Evolutionary conservation across 2,113 vertebrate genomes (phyloP).

Genomic region (Platycercus adscitus): DNA sequence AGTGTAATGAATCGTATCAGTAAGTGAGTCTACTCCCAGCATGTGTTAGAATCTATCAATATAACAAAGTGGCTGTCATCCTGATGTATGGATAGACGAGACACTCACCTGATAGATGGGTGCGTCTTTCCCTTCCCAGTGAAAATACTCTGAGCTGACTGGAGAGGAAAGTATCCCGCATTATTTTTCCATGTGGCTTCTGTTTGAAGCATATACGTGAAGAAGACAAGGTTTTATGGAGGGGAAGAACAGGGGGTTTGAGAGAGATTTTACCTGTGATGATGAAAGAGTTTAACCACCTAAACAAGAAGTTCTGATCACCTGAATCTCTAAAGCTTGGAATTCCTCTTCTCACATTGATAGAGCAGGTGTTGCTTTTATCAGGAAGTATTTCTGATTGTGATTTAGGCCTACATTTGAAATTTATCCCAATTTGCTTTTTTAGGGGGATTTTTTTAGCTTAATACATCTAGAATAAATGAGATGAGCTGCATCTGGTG

Average conservation of each 20-base stretch:
- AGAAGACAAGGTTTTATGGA: background rate
- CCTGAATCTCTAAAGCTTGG: background rate
- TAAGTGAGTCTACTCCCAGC: constrained; percentile 17
- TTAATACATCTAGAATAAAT: background rate
- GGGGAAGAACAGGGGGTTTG: background rate
- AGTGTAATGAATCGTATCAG: constrained; percentile 52
- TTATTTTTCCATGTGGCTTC: background rate
- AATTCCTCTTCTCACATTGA: background rate
- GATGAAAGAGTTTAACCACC: background rate
- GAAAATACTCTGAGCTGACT: background rate
- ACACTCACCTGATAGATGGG: background rate
- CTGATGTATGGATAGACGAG: background rate
- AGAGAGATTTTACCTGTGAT: background rate
- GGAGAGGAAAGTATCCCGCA: background rate
- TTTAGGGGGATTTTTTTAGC: background rate
- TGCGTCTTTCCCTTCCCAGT: background rate
- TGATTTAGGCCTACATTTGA: background rate
- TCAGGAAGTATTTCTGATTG: background rate
- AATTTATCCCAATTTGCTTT: background rate
- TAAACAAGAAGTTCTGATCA: background rate
- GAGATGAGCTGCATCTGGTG: rapidly evolving
- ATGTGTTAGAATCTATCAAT: constrained; percentile 18
- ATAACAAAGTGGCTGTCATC: constrained; percentile 13
- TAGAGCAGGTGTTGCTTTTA: background rate
- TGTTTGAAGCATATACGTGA: background rate